These are phyloP conservation scores for Periparus ater DNA, from an alignment of 2,797 vertebrate genomes.

Conservation along the genomic window DNA sequence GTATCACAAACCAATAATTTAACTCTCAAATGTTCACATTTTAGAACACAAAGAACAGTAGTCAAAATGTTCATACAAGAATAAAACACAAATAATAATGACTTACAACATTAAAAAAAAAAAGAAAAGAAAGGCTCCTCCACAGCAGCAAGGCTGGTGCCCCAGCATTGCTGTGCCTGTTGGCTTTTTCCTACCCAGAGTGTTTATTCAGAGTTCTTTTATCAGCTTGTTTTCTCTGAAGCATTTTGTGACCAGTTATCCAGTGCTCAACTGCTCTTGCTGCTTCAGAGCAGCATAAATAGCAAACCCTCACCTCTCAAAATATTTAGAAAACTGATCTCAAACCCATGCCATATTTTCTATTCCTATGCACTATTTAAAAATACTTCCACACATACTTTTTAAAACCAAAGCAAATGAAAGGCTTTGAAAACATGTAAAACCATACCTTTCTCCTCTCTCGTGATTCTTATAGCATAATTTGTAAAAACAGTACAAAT, in stretches of 20 bases:
- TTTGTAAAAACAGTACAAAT: background rate
- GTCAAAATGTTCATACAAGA: background rate
- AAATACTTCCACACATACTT: background rate
- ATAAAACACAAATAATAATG: background rate
- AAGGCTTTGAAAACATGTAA: background rate
- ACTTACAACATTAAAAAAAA: background rate
- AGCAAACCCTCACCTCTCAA: background rate
- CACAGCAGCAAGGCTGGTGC: background rate
- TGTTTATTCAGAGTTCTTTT: background rate
- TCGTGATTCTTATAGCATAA: background rate
- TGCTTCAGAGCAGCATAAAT: background rate
- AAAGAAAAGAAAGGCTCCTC: too few species aligned
- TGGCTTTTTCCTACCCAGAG: fast-evolving
- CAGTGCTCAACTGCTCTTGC: background rate
- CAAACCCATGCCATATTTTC: background rate
- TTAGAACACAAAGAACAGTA: background rate
- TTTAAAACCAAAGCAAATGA: background rate
- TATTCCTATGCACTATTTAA: background rate
- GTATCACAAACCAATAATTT: background rate
- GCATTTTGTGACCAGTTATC: background rate
- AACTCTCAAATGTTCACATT: background rate
- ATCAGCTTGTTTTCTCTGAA: background rate
- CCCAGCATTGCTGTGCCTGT: fast-evolving
- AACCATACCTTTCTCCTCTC: background rate
- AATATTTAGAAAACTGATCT: background rate